Conservation (phyloP, 2,888 invertebrate genomes). For the Autographa gamma region DNA sequence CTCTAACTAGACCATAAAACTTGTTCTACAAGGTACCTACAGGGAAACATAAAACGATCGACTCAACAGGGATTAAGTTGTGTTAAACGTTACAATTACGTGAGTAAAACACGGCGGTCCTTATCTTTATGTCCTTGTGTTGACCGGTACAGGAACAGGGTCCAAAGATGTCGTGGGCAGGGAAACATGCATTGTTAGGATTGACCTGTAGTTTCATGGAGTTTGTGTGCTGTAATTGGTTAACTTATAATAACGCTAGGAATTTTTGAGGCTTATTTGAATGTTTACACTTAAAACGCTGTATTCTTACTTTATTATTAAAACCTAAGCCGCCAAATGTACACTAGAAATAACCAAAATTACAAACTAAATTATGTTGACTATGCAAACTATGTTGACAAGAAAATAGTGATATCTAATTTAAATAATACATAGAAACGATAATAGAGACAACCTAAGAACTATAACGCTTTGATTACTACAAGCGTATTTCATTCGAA, state of each 20-base stretch:
- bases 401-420: too few relatives aligned
- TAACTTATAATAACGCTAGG: too few relatives aligned
- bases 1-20: neutral
- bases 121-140: conserved; percentile 22
- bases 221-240: neutral
- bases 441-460: too few relatives aligned
- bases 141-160: conserved; percentile 29
- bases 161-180: conserved; percentile 43
- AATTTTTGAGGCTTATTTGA: too few relatives aligned
- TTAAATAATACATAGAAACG: too few relatives aligned
- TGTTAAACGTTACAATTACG: conserved; percentile 5
- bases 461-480: too few relatives aligned
- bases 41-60: neutral
- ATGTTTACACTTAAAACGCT: too few relatives aligned
- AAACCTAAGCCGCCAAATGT: too few relatives aligned
- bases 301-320: too few relatives aligned
- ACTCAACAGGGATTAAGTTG: neutral
- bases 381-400: too few relatives aligned
- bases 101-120: conserved; percentile 1
- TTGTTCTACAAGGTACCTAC: neutral
- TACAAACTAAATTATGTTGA: too few relatives aligned
- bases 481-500: neutral
- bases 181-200: conserved; percentile 25
- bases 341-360: too few relatives aligned
- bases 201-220: neutral